Conservation (phyloP, 2,888 invertebrate genomes). For the Fissipunctia ypsillon region DNA sequence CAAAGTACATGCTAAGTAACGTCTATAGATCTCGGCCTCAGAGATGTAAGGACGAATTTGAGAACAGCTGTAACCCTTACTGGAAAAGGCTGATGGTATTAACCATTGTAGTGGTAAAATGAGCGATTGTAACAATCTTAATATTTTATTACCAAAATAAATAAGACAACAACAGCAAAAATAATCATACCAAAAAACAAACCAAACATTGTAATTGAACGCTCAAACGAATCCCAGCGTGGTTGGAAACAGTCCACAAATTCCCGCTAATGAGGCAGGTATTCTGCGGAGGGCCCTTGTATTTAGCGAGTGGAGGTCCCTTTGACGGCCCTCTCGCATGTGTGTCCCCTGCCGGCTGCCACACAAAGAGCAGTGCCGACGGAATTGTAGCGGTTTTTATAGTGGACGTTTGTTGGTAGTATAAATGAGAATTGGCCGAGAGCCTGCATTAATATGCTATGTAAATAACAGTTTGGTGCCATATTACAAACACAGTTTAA, state of each 20-base stretch:
- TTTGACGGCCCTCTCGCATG: conserved; percentile 49
- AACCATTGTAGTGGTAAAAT: not conserved
- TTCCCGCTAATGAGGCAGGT: conserved; percentile 61
- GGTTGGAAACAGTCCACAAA: conserved; percentile 48
- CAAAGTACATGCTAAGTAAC: not conserved
- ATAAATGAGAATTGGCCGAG: conserved; percentile 1
- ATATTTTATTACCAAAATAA: not conserved
- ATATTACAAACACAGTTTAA: not conserved
- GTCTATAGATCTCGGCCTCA: not conserved
- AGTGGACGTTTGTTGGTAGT: conserved; percentile 13
- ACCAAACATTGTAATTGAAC: conserved; percentile 9
- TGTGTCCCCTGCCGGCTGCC: conserved; percentile 24
- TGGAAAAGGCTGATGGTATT: not conserved
- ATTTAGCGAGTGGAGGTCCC: conserved; percentile 53
- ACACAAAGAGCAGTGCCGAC: conserved; percentile 44
- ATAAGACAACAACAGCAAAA: not conserved
- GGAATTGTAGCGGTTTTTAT: conserved; percentile 27
- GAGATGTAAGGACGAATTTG: not conserved
- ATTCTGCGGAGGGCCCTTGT: conserved; percentile 50
- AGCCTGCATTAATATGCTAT: not conserved
- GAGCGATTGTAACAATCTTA: not conserved
- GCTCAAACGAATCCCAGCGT: conserved; percentile 27
- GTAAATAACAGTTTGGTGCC: not conserved
- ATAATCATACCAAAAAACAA: not conserved
- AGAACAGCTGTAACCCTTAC: not conserved